Percentiles rank a stretch among this genome's conserved stretches.
phyloP scores from a whole-genome alignment of 2,797 vertebrate genomes.

The Mormyrus proboscirostris region DNA sequence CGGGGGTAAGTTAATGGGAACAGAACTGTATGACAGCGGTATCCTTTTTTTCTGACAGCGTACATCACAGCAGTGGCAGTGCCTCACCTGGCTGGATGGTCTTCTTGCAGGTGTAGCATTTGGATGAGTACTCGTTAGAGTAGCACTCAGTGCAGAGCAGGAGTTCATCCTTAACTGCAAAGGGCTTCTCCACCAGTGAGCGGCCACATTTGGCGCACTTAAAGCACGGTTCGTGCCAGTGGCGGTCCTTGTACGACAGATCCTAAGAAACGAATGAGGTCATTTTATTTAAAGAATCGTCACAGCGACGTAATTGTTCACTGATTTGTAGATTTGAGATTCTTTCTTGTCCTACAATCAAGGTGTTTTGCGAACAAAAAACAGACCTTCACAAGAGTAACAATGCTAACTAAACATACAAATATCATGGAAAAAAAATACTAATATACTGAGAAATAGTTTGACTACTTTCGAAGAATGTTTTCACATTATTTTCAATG shows the following conservation, averaged over 20 bases:
- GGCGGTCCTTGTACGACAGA: constrained; percentile 84
- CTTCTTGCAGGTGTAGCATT: constrained; percentile 86
- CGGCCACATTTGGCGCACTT: constrained; percentile 78
- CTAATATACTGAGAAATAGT: not conserved
- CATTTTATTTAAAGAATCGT: not conserved
- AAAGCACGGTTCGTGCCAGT: constrained; percentile 94
- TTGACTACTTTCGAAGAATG: not conserved
- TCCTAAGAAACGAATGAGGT: constrained; percentile 63
- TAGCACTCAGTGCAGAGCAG: constrained; percentile 87
- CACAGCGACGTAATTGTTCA: not conserved
- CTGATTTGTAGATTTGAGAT: not conserved
- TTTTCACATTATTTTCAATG: not conserved
- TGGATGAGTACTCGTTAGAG: constrained; percentile 84
- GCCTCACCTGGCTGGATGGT: constrained; percentile 87
- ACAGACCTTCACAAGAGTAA: not conserved
- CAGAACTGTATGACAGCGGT: not conserved
- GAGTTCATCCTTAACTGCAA: constrained; percentile 84
- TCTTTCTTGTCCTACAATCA: not conserved
- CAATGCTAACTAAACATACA: not conserved
- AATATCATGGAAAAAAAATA: not conserved
- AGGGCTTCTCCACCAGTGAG: constrained; percentile 88
- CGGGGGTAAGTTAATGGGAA: not conserved
- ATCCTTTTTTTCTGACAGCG: not conserved
- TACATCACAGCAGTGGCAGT: not conserved
- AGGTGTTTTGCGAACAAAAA: not conserved